phyloP scores from a whole-genome alignment of 2,113 vertebrate genomes.

The Gopherus flavomarginatus region DNA sequence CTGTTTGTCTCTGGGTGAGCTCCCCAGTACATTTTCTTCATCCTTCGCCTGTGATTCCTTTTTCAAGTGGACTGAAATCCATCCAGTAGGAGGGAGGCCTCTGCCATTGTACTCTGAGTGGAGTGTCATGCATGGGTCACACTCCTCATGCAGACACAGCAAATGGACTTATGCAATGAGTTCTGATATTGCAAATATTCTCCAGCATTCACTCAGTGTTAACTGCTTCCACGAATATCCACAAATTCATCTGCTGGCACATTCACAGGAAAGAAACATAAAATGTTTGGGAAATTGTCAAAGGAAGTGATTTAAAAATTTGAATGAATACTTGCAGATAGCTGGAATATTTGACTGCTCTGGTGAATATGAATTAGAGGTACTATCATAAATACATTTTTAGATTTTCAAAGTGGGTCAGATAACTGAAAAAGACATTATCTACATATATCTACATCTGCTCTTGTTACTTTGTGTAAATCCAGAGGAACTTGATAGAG shows the following conservation, averaged over 20 bases:
- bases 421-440: not conserved
- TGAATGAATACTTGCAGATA: not conserved
- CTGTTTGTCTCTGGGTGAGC: not conserved
- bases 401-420: too few species aligned
- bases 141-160: not conserved
- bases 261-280: not conserved
- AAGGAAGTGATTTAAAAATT: not conserved
- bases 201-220: not conserved
- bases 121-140: not conserved
- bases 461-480: not conserved
- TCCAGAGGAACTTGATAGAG: not conserved
- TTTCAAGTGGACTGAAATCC: not conserved
- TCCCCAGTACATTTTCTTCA: not conserved
- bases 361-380: not conserved
- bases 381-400: not conserved
- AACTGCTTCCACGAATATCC: not conserved
- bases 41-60: not conserved
- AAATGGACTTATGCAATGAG: not conserved
- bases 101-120: not conserved
- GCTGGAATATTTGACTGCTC: not conserved
- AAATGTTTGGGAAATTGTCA: not conserved
- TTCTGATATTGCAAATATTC: not conserved
- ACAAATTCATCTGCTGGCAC: not conserved
- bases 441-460: not conserved
- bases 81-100: not conserved